A percentile compares a stretch with the other conserved stretches of the same genome.
These are phyloP conservation scores for Thalassoma bifasciatum DNA, from an alignment of 2,113 vertebrate genomes.

Conservation along the genomic window DNA sequence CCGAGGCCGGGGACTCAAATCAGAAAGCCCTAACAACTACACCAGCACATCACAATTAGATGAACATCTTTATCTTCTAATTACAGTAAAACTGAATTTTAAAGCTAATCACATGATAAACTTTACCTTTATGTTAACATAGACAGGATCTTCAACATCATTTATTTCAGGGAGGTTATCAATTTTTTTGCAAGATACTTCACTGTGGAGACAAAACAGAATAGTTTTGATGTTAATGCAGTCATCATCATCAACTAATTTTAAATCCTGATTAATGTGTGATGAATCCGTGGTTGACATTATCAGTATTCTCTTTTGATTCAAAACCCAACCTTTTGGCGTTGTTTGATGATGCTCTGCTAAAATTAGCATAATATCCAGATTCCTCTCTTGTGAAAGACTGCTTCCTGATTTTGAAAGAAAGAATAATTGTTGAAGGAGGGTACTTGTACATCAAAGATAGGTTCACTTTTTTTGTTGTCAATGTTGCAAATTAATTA, in stretches of 20 bases:
- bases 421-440: neutral
- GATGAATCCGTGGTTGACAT: too few relatives aligned
- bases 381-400: slow-evolving; percentile 40
- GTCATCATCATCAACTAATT: too few relatives aligned
- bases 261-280: too few relatives aligned
- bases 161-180: slow-evolving; percentile 27
- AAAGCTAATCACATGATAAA: neutral
- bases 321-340: slow-evolving; percentile 55
- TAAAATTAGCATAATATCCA: slow-evolving; percentile 70
- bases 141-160: slow-evolving; percentile 61
- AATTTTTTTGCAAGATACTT: neutral
- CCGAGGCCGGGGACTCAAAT: too few relatives aligned
- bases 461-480: neutral
- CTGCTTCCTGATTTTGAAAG: slow-evolving; percentile 44
- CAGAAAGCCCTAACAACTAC: too few relatives aligned
- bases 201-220: slow-evolving; percentile 37
- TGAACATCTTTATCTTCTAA: too few relatives aligned
- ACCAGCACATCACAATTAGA: too few relatives aligned
- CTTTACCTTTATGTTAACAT: slow-evolving; percentile 65
- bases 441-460: neutral
- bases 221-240: neutral
- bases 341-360: slow-evolving; percentile 29
- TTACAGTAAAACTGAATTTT: too few relatives aligned
- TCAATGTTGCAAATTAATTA: too few relatives aligned
- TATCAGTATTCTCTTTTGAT: neutral